Evolutionary conservation across 2,113 vertebrate species (phyloP).

Genomic region (Arothron firmamentum): DNA sequence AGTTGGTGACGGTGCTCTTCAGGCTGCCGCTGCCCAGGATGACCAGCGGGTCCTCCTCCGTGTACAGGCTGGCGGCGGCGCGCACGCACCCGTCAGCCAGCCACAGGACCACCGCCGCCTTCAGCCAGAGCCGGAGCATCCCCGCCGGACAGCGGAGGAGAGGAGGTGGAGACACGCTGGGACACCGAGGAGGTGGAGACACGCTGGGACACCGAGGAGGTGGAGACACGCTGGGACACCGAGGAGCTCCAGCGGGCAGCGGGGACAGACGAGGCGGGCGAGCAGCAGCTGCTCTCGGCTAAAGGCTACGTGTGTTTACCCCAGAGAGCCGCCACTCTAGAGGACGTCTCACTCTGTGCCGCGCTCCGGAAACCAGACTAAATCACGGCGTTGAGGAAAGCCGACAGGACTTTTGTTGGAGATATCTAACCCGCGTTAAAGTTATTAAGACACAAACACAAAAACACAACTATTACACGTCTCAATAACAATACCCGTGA

Average conservation of each 20-base stretch:
- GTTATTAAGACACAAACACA: too few species aligned
- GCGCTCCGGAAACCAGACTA: neutral
- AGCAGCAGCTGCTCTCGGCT: slow-evolving; percentile 4
- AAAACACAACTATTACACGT: too few species aligned
- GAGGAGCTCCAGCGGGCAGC: neutral
- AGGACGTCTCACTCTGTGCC: slow-evolving; percentile 19
- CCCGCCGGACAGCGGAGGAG: neutral
- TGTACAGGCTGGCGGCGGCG: slow-evolving; percentile 73
- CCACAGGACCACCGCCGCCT: slow-evolving; percentile 17
- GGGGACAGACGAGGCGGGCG: neutral
- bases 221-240: neutral
- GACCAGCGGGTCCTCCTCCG: slow-evolving; percentile 80
- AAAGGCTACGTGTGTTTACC: slow-evolving; percentile 1
- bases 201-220: slow-evolving; percentile 1
- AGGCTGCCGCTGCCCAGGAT: slow-evolving; percentile 79
- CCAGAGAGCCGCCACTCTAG: neutral
- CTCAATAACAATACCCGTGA: too few species aligned
- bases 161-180: slow-evolving; percentile 3
- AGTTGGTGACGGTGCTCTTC: slow-evolving; percentile 75
- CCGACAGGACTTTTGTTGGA: neutral
- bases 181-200: neutral
- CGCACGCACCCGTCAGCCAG: neutral
- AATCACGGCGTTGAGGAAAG: neutral
- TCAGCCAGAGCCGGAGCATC: slow-evolving; percentile 39
- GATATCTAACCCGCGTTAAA: neutral